Base-by-base conservation (phyloP, 2,888 invertebrate species). In the Brachypalpus laphriformis region DNA sequence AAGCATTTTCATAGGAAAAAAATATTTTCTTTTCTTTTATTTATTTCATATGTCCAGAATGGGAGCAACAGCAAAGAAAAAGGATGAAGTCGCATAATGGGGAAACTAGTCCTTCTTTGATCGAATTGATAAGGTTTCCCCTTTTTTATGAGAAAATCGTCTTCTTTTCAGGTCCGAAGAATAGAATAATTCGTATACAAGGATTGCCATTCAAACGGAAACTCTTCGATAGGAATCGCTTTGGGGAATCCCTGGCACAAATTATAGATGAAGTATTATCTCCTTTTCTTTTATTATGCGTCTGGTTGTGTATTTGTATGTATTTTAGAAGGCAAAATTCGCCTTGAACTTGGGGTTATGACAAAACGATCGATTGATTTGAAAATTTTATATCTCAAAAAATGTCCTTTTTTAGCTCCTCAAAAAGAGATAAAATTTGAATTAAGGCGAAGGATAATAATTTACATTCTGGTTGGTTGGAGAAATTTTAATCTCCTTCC, bases 61-160 rank as follows among this genome's bases (percentile, higher is more conserved):
- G 51, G 4, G n/a, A 25, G 66, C 18, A 56, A 25, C 25, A 22
- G 18, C 25, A 66, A 66, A 25, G n/a, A 66, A 54, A 65, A 34
- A 68, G 37, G 28, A 54, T 18, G 31, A 40, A 8, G 34, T 40
- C 37, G 11, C 22, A 40, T 59, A 40, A 59, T 59, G 28, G 54
- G 11, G n/a, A 56, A 68, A 68, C 68, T 68, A 71, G 71, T 71
- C 71, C 71, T 59, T 56, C 70, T 56, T 59, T 71, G 42, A 71
- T 71, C 47, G 71, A 47, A 59, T 37, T 49, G 57, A 47, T 59
- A 71, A 40, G 57, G 47, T 37, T 71, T 47, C 49, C 47, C 37
- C n/a, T 49, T 51, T 37, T 40, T 28, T 31, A 51, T 31, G 16
- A 40, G 37, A 66, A 66, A 66, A 66, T 66, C 49, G 65, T 20